Evolutionary conservation across 1,140 invertebrate genomes (phyloP).

Genomic region (Bombus confusus): DNA sequence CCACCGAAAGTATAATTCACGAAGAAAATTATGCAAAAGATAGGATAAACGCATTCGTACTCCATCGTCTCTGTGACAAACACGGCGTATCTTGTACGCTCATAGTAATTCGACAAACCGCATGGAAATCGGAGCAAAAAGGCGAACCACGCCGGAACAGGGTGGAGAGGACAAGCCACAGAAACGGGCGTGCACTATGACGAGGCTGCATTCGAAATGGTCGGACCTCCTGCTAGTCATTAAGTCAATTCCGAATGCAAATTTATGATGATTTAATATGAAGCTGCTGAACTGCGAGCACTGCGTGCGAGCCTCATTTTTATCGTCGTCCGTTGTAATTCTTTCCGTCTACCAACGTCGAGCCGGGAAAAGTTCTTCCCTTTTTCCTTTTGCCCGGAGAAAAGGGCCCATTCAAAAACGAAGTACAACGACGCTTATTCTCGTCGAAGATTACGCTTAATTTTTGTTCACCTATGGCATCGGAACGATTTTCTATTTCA

Average conservation of each 20-base stretch:
- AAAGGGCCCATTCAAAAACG: background rate
- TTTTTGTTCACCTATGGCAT: too few relatives aligned
- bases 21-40: background rate
- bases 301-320: constrained; percentile 47
- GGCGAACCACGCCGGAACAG: background rate
- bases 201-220: constrained; percentile 59
- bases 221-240: constrained; percentile 66
- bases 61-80: background rate
- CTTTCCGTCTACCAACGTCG: constrained; percentile 1
- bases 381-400: background rate
- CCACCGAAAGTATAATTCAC: background rate
- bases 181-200: constrained; percentile 7
- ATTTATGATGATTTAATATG: constrained; percentile 76
- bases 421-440: background rate
- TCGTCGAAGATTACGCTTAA: background rate
- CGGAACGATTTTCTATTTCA: background rate
- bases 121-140: constrained; percentile 24
- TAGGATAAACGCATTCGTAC: background rate
- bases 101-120: background rate
- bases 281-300: constrained; percentile 56
- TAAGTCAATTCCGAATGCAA: constrained; percentile 74
- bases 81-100: background rate
- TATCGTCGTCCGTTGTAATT: constrained; percentile 34
- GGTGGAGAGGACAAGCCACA: background rate
- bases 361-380: background rate